phyloP scores from a whole-genome alignment of 2,888 invertebrate genomes.

The Macaria liturata region DNA sequence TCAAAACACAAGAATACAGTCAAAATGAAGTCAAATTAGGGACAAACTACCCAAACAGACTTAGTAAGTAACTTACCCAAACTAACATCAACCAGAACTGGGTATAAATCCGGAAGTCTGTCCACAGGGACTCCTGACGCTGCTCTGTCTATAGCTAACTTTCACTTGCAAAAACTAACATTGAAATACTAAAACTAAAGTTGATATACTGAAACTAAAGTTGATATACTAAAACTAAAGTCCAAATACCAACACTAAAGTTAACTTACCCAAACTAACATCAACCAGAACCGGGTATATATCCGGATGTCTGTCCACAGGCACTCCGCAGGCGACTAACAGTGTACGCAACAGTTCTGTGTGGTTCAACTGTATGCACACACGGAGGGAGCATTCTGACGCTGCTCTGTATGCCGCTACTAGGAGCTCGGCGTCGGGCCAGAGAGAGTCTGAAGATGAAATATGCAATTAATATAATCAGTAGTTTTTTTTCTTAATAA shows the following conservation, averaged over 20 bases:
- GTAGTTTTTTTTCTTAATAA: too few species aligned
- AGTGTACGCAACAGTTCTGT: slow-evolving; percentile 89
- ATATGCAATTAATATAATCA: too few species aligned
- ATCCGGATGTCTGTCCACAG: slow-evolving; percentile 82
- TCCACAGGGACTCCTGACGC: slow-evolving; percentile 86
- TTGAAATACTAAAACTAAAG: too few species aligned
- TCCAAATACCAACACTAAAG: too few species aligned
- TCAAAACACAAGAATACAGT: too few species aligned
- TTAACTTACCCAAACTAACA: slow-evolving; percentile 64
- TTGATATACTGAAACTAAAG: too few species aligned
- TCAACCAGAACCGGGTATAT: slow-evolving; percentile 68
- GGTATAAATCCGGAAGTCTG: slow-evolving; percentile 71
- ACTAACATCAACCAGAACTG: slow-evolving; percentile 66
- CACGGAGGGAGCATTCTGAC: slow-evolving; percentile 74
- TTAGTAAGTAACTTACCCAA: slow-evolving; percentile 55
- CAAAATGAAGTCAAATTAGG: too few species aligned
- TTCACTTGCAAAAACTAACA: too few species aligned
- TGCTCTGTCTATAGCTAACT: slow-evolving; percentile 87
- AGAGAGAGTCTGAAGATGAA: slow-evolving; percentile 78
- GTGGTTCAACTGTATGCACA: slow-evolving; percentile 90
- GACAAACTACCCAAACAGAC: too few species aligned
- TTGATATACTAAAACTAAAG: too few species aligned
- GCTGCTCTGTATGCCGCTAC: slow-evolving; percentile 86
- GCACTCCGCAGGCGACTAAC: slow-evolving; percentile 91
- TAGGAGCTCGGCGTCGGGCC: slow-evolving; percentile 94